Percentiles rank a stretch among this genome's conserved stretches.
These are phyloP conservation scores for Brotula barbata DNA, from an alignment of 2,797 vertebrate genomes.

Conservation along the genomic window DNA sequence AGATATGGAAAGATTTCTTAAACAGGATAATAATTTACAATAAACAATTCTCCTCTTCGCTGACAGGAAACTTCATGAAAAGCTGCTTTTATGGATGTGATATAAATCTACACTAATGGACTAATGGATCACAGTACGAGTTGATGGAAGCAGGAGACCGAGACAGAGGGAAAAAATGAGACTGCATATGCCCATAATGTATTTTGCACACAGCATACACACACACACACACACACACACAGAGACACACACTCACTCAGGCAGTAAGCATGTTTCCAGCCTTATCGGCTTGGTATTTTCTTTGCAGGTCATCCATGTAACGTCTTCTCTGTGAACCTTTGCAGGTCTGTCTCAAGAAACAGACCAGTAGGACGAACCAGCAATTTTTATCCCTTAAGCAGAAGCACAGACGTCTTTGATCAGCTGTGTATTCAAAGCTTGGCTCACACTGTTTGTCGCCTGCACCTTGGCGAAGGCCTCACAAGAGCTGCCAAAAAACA, in stretches of 20 bases:
- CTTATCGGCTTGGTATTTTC: not conserved
- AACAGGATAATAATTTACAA: too few species aligned
- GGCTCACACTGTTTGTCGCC: conserved; percentile 16
- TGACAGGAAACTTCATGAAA: not conserved
- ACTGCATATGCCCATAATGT: not conserved
- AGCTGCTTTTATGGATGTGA: not conserved
- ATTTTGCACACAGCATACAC: not conserved
- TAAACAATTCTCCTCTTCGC: too few species aligned
- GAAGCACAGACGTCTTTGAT: conserved; percentile 44
- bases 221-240: conserved; percentile 9
- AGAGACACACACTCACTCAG: conserved; percentile 8
- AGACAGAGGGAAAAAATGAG: not conserved
- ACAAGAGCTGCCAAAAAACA: conserved; percentile 43
- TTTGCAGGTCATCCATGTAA: not conserved
- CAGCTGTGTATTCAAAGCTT: not conserved
- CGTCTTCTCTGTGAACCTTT: conserved; percentile 20
- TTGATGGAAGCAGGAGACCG: not conserved
- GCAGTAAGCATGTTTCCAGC: not conserved
- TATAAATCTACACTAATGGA: not conserved
- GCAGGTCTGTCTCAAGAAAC: conserved; percentile 25
- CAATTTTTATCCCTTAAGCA: conserved; percentile 40
- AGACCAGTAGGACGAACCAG: conserved; percentile 13
- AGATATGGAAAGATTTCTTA: too few species aligned
- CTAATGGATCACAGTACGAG: not conserved
- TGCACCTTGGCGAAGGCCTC: conserved; percentile 34